Evolutionary conservation across 2,888 invertebrate genomes (phyloP).

Genomic region (Ectemnius continuus): DNA sequence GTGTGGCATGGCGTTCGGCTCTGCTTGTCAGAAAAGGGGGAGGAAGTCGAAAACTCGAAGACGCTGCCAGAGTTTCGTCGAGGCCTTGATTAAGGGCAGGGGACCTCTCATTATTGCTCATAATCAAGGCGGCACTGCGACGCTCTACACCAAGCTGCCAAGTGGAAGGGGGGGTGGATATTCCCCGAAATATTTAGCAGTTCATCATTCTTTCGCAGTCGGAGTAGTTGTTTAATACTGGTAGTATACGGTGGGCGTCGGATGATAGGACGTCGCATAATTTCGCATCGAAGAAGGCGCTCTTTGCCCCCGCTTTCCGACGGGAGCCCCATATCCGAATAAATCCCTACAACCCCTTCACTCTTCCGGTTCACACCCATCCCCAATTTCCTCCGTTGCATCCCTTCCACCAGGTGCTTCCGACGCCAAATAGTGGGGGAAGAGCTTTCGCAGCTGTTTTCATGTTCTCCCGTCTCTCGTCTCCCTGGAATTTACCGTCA

Average conservation of each 20-base stretch:
- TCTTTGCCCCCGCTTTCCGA: too few species aligned
- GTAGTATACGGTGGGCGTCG: too few species aligned
- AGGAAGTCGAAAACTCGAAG: slow-evolving; percentile 32
- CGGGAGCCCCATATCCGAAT: too few species aligned
- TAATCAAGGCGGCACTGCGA: slow-evolving; percentile 63
- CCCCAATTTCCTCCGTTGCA: not conserved
- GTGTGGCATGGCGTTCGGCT: slow-evolving; percentile 58
- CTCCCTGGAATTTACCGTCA: not conserved
- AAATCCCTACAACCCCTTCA: too few species aligned
- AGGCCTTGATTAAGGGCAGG: slow-evolving; percentile 60
- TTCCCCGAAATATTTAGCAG: slow-evolving; percentile 35
- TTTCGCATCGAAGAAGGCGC: too few species aligned
- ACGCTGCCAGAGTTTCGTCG: slow-evolving; percentile 42
- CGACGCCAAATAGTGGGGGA: not conserved
- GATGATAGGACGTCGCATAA: too few species aligned
- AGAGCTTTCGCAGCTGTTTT: not conserved
- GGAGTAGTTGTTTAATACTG: too few species aligned
- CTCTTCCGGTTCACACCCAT: too few species aligned
- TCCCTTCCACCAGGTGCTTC: not conserved
- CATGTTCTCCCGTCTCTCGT: not conserved
- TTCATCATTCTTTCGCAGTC: not conserved
- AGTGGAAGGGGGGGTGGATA: slow-evolving; percentile 25
- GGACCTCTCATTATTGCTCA: slow-evolving; percentile 71
- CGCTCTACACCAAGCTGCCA: slow-evolving; percentile 60
- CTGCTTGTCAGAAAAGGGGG: slow-evolving; percentile 16